Evolutionary conservation across 2,797 vertebrate species (phyloP).

Genomic region (Ambastaia sidthimunki): DNA sequence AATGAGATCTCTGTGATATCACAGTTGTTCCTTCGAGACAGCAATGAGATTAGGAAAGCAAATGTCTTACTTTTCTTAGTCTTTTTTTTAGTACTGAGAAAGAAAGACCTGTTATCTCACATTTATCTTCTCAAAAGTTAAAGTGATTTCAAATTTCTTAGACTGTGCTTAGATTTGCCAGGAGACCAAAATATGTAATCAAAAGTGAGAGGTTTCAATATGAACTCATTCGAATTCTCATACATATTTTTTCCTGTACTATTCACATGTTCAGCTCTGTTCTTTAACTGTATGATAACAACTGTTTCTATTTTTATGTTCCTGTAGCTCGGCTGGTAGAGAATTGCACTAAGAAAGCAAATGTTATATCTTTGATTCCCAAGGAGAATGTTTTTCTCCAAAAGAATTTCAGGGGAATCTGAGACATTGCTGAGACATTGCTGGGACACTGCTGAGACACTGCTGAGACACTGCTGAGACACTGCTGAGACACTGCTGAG

Average conservation of each 20-base stretch:
- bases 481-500: too few relatives aligned
- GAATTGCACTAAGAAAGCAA: background rate
- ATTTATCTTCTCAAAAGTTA: too few relatives aligned
- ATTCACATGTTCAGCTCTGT: background rate
- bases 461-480: too few relatives aligned
- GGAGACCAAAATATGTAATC: background rate
- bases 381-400: background rate
- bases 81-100: too few relatives aligned
- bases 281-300: background rate
- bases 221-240: too few relatives aligned
- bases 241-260: background rate
- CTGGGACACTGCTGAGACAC: too few relatives aligned
- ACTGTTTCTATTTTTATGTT: background rate
- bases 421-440: background rate
- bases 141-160: background rate
- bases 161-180: background rate
- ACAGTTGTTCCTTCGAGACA: slow-evolving; percentile 16
- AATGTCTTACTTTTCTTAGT: too few relatives aligned
- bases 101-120: too few relatives aligned
- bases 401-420: background rate
- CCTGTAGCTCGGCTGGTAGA: background rate
- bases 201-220: background rate
- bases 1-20: slow-evolving; percentile 21
- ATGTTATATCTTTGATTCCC: background rate
- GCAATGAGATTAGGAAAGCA: slow-evolving; percentile 11